Percentiles rank a stretch among this genome's conserved stretches.
phyloP scores from a whole-genome alignment of 2,113 vertebrate species.

The Scortum barcoo region DNA sequence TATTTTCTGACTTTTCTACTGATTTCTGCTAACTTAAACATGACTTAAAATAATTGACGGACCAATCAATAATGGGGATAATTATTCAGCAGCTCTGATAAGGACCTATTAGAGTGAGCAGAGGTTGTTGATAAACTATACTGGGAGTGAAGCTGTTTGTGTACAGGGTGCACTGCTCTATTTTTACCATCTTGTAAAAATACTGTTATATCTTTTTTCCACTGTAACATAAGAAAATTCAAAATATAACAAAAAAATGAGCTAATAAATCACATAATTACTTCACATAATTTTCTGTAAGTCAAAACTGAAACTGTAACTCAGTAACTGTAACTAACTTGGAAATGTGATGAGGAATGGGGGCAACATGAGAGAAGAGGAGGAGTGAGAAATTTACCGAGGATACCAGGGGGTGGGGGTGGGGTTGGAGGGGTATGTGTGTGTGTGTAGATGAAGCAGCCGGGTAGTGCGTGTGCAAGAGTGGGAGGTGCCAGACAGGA shows the following conservation, averaged over 20 bases:
- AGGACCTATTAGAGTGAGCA: neutral
- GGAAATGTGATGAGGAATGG: conserved; percentile 33
- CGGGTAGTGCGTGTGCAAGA: conserved; percentile 56
- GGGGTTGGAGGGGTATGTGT: neutral
- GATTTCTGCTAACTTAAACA: neutral
- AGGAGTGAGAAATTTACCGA: conserved; percentile 40
- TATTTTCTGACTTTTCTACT: neutral
- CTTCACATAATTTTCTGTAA: neutral
- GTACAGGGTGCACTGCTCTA: no score
- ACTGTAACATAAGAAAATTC: neutral
- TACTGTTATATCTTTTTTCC: neutral
- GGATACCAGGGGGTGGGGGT: conserved; percentile 26
- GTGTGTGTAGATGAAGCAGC: conserved; percentile 31
- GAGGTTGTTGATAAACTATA: neutral
- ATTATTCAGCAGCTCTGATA: neutral
- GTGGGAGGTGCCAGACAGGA: conserved; percentile 75
- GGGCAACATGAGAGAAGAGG: conserved; percentile 14
- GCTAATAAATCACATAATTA: neutral
- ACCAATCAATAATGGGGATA: neutral
- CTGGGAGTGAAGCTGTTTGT: neutral
- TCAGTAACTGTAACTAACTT: conserved; percentile 9
- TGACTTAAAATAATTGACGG: neutral
- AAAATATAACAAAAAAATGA: neutral
- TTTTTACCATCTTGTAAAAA: neutral
- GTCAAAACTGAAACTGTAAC: neutral